phyloP scores from a whole-genome alignment of 2,888 invertebrate genomes.

The Apamea monoglypha region DNA sequence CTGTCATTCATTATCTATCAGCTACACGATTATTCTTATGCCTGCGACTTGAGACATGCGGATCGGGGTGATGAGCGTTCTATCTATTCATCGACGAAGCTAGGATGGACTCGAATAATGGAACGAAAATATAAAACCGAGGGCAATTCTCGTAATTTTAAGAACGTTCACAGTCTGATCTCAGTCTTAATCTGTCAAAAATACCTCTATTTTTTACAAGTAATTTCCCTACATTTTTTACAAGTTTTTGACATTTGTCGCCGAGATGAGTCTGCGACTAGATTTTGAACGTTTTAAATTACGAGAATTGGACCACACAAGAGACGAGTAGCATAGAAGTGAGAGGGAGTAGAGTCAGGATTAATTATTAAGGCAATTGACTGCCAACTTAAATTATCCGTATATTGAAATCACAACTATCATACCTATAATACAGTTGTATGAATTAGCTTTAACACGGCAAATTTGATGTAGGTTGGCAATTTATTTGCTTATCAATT shows the following conservation, averaged over 20 bases:
- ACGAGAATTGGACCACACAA: no score
- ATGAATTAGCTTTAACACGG: not conserved
- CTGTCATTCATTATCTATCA: slow-evolving; percentile 15
- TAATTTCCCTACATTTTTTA: no score
- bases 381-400: not conserved
- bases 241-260: no score
- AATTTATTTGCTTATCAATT: not conserved
- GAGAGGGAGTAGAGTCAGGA: not conserved
- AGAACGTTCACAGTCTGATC: no score
- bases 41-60: not conserved
- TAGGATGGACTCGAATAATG: not conserved
- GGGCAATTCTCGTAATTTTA: no score
- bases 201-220: no score
- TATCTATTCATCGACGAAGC: not conserved
- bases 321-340: not conserved
- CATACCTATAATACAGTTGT: not conserved
- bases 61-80: not conserved
- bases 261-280: no score
- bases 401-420: not conserved
- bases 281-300: no score
- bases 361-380: not conserved
- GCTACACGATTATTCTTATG: not conserved
- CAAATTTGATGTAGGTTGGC: not conserved
- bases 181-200: no score
- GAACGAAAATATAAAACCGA: not conserved